Base-by-base conservation (phyloP, 2,888 invertebrate genomes). In the Dicycla oo region DNA sequence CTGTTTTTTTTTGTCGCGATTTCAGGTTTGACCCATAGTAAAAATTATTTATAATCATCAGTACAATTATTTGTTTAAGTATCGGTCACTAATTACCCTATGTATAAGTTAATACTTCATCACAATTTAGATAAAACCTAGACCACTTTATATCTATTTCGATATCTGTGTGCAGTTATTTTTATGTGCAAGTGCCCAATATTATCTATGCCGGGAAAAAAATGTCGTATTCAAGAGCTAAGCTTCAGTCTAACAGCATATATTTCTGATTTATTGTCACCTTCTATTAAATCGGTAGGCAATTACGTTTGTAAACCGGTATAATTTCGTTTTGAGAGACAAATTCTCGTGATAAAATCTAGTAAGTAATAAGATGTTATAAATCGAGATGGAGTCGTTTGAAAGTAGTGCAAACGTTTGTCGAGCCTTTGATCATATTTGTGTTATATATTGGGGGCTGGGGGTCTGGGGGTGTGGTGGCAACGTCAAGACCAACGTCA, bases 381-480 rank as follows among this genome's bases (percentile, higher is more conserved):
- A 34, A 34, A 34, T 34, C 34, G 4, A 34, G 6, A 34, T 34
- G 34, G 34, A 53, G 23, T 67, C 47, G n/a, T 58, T 64, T 49
- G 40, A 43, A 75, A 60, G 62, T 73, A 71, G 72, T 62, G 20
- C 69, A 62, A 60, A 38, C 20, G 7, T 56, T 26, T 43, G 61
- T 68, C 20, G 60, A 67, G 38, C 43, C 15, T 61, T 58, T 49
- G 34, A 65, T 80, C 53, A 53, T 71, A 65, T 69, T 58, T 60
- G 40, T 23, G 71, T 75, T 69, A 56, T 65, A 61, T 69, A 61
- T 69, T 49, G 71, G 85, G n/a, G n/a, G n/a, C n/a, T n/a, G n/a
- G n/a, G n/a, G n/a, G n/a, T n/a, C n/a, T n/a, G n/a, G n/a, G 81
- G 84, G 85, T 74, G 84, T 85, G 83, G 71, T 72, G 49, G 10